Conservation (phyloP, 2,113 vertebrate genomes). For the Strigops habroptila region DNA sequence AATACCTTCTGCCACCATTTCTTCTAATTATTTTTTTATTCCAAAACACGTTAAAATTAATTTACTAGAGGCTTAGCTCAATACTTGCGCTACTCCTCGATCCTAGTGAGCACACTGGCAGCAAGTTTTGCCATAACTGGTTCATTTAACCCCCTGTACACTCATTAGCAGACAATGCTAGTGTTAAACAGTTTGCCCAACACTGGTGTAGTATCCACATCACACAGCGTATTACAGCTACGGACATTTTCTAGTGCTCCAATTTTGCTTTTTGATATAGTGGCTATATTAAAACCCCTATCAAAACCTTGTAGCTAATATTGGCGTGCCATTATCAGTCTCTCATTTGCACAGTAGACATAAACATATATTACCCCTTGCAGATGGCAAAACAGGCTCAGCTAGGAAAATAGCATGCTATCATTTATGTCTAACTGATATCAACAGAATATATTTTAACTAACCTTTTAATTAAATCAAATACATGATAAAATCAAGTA, state of each 20-base stretch:
- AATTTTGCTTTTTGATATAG: not conserved
- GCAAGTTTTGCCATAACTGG: rapidly evolving
- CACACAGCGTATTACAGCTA: rapidly evolving
- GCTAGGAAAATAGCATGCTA: rapidly evolving
- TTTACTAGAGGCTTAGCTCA: not conserved
- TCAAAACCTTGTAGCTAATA: not conserved
- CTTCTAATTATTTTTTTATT: not conserved
- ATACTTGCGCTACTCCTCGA: not conserved
- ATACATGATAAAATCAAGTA: not conserved
- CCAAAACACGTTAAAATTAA: not conserved
- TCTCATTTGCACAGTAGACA: not conserved
- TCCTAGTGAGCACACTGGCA: not conserved
- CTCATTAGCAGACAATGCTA: rapidly evolving
- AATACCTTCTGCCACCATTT: rapidly evolving
- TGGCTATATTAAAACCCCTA: not conserved
- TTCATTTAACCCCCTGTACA: not conserved
- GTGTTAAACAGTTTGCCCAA: not conserved
- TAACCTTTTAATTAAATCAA: not conserved
- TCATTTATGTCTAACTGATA: rapidly evolving
- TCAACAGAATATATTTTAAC: not conserved
- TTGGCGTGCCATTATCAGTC: not conserved
- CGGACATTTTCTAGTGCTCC: not conserved
- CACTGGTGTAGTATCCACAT: rapidly evolving
- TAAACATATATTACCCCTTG: not conserved
- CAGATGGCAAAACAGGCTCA: not conserved